Evolutionary conservation across 2,888 invertebrate genomes (phyloP).

Genomic region (Myopa testacea): DNA sequence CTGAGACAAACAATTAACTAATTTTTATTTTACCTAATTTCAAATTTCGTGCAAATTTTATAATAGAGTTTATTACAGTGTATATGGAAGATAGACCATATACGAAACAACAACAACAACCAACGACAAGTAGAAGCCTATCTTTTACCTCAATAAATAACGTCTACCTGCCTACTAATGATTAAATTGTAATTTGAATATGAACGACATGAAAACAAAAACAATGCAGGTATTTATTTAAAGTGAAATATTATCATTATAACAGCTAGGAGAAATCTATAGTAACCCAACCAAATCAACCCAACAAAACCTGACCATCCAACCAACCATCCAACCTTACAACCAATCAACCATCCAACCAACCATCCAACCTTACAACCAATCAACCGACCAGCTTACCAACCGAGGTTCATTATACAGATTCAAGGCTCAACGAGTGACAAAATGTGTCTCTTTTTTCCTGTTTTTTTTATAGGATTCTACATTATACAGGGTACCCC

Average conservation of each 20-base stretch:
- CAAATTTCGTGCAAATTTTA: conserved; percentile 10
- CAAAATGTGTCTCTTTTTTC: background rate
- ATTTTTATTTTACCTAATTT: conserved; percentile 8
- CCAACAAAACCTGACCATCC: conserved; percentile 6
- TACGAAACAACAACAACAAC: background rate
- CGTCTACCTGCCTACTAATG: too few relatives aligned
- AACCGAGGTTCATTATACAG: conserved; percentile 2
- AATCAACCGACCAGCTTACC: background rate
- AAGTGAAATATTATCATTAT: background rate
- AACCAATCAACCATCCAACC: background rate
- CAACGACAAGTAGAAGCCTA: background rate
- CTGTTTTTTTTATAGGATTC: background rate
- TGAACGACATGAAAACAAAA: too few relatives aligned
- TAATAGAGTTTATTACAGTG: background rate
- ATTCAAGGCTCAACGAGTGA: conserved; percentile 21
- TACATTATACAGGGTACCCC: too few relatives aligned
- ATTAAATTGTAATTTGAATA: too few relatives aligned
- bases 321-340: background rate
- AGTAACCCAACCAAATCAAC: too few relatives aligned
- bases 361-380: background rate
- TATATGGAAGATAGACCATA: background rate
- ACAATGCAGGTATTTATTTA: background rate
- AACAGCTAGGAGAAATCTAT: conserved; percentile 2
- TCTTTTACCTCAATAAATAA: background rate
- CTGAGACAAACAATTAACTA: conserved; percentile 17